Conservation (phyloP, 92 coral and sea anemone species). For the Epizoanthus fatuus region DNA sequence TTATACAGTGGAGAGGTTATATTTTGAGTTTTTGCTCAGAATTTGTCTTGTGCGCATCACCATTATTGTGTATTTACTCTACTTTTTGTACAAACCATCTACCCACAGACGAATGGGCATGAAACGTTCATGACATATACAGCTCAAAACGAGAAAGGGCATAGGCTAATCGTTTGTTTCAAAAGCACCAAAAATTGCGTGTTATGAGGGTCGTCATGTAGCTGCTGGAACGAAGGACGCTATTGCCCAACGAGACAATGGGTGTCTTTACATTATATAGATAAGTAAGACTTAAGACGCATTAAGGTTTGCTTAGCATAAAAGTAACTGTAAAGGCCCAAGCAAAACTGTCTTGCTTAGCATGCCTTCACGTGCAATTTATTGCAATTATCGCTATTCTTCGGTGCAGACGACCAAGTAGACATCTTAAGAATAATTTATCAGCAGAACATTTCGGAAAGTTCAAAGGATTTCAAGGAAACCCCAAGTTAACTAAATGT, state of each 20-base stretch:
- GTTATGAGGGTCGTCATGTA: no score
- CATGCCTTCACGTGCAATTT: slow-evolving; percentile 10
- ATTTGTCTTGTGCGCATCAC: slow-evolving; percentile 27
- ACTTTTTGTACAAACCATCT: slow-evolving; percentile 19
- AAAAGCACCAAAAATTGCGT: background rate
- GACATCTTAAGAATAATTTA: slow-evolving; percentile 29
- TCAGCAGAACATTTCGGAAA: slow-evolving; percentile 25
- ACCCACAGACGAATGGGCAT: background rate
- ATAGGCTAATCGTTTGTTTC: slow-evolving; percentile 30
- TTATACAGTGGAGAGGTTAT: slow-evolving; percentile 42
- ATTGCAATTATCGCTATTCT: slow-evolving; percentile 32
- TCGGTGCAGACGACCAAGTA: slow-evolving; percentile 29
- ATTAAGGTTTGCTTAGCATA: slow-evolving; percentile 23
- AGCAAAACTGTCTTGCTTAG: slow-evolving; percentile 5
- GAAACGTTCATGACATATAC: slow-evolving; percentile 23
- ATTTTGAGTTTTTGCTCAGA: slow-evolving; percentile 39
- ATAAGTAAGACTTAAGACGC: slow-evolving; percentile 27
- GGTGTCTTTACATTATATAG: slow-evolving; percentile 11
- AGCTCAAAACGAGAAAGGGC: slow-evolving; percentile 33
- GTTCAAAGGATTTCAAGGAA: slow-evolving; percentile 29
- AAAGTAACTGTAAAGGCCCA: slow-evolving; percentile 25
- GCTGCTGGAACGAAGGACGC: no score
- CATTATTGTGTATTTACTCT: slow-evolving; percentile 31
- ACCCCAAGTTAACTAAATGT: slow-evolving; percentile 15
- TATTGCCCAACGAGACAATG: background rate